Base-by-base conservation (phyloP, 1,140 invertebrate species). In the Anthonomus grandis region DNA sequence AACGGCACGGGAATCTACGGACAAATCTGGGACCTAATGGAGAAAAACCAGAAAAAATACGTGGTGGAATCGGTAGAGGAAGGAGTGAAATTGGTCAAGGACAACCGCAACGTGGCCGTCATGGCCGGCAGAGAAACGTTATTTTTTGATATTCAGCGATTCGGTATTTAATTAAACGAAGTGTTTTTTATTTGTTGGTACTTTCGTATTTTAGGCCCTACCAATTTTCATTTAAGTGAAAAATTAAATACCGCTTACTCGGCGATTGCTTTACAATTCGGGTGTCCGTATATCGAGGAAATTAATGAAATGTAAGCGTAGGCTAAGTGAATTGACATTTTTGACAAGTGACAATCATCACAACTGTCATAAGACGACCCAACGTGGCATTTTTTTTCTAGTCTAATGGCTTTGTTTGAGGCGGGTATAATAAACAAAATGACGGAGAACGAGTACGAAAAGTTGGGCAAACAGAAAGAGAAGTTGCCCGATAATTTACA, bases 1-100 rank as follows among this genome's bases (percentile, higher is more conserved):
- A 86, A 87, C 70, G 84, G 84, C n/a, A 86, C 84, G n/a, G 85
- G 84, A 25, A 76, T 86, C 27, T 86, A 86, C 59, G 78, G 80
- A 0, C 76, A 79, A 55, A 73, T 87, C 5, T 86, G 83, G 73
- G 70, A 78, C 0, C 63, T 83, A 12, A 86, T 86, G 83, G 74
- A 76, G 17, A 71, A 72, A 9, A 81, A 83, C 63, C 67, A 75
- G 31, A 4, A 41, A 2, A 46, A 65, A 23, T 81, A 79, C 65
- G 72, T 81, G 2, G 78, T 86, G 8, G 76, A 81, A 58, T 85
- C 82, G 2, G 80, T 86, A 1, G 84, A 86, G 65, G 74, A 79
- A 24, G 85, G 84, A 2, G 83, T 86, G 2, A 72, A 81, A 50
- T 63, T 81, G 31, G 82, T 86, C 1, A 72, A 79, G 37, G 68